Evolutionary conservation across 2,113 vertebrate genomes (phyloP).

Genomic region (Oceanodroma tethys): DNA sequence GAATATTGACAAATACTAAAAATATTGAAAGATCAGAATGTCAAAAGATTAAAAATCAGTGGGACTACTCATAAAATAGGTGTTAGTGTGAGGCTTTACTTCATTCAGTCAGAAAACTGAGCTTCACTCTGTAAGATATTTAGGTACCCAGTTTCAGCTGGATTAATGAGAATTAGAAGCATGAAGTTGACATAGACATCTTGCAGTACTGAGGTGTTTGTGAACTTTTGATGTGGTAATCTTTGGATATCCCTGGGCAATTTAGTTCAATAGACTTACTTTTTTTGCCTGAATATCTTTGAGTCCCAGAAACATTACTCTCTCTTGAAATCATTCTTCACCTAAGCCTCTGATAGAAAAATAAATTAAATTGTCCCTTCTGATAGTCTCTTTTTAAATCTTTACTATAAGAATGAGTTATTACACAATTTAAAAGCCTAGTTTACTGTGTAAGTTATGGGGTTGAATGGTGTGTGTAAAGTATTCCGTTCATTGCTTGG

Average conservation of each 20-base stretch:
- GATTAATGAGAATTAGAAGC: background rate
- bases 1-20: background rate
- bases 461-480: background rate
- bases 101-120: background rate
- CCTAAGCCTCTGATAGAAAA: background rate
- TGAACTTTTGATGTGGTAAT: background rate
- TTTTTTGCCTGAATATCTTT: background rate
- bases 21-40: background rate
- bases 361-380: background rate
- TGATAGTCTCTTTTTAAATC: background rate
- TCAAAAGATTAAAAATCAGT: background rate
- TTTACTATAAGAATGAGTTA: background rate
- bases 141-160: background rate
- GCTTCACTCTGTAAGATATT: background rate
- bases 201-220: background rate
- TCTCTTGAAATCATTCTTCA: background rate
- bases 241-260: background rate
- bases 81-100: background rate
- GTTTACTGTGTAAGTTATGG: background rate
- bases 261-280: background rate
- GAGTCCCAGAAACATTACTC: background rate
- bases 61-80: background rate
- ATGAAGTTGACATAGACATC: background rate
- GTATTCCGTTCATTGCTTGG: background rate
- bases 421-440: background rate